These are phyloP conservation scores for Pica pica DNA, from an alignment of 2,113 vertebrate species.

Conservation along the genomic window DNA sequence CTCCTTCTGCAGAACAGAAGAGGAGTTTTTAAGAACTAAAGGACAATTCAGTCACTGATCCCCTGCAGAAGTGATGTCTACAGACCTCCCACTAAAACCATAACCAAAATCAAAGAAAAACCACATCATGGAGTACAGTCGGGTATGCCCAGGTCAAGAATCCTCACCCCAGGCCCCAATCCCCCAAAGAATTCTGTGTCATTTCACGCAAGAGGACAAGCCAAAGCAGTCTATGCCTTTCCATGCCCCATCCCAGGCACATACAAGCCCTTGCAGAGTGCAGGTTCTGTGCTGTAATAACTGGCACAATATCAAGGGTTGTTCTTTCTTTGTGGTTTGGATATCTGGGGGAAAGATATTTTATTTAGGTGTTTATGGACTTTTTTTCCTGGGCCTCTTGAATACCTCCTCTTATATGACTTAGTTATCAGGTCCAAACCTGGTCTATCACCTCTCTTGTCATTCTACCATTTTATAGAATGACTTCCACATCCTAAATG, in stretches of 20 bases:
- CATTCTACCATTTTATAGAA: background rate
- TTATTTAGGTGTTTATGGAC: background rate
- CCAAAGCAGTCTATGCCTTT: background rate
- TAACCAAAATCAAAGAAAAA: background rate
- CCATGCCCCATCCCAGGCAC: background rate
- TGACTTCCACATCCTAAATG: background rate
- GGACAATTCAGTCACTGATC: background rate
- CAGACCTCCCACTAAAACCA: background rate
- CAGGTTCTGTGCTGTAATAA: background rate
- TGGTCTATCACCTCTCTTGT: background rate
- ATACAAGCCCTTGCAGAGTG: background rate
- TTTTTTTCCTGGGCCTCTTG: background rate
- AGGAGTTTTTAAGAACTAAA: background rate
- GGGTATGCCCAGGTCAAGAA: rapidly evolving
- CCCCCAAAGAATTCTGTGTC: background rate
- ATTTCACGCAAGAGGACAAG: background rate
- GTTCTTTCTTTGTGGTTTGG: background rate
- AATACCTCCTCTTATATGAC: background rate
- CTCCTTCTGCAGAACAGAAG: background rate
- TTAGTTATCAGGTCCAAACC: background rate
- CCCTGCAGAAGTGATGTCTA: background rate
- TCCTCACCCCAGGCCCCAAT: background rate
- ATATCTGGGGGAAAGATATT: background rate
- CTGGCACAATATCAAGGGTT: background rate
- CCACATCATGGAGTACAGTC: background rate